Base-by-base conservation (phyloP, 2,888 invertebrate genomes). In the Ophioninae sp. region DNA sequence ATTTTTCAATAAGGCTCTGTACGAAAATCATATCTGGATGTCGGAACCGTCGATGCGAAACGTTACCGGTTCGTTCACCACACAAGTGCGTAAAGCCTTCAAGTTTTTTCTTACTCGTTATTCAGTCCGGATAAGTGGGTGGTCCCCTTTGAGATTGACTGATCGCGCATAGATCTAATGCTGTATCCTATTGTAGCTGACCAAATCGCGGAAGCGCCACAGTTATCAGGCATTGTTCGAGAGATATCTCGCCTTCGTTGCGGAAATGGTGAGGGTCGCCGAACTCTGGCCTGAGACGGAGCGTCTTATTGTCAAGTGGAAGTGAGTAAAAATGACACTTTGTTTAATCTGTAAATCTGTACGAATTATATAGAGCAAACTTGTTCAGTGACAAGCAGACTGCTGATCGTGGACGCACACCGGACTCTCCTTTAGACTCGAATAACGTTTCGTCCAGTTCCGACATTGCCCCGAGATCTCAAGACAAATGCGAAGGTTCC, bases 1-100 rank as follows among this genome's bases (percentile, higher is more conserved):
- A 87, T 93, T 95, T 87, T 94, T 96, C 85, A 95, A 95, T 92
- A 95, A 95, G 88, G 95, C 95, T 88, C 93, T 96, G 85, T 96
- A 95, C 92, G 95, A 96, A 83, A 94, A 90, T 84, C 92, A 91
- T 85, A 91, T 93, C 67, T 93, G 92, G 84, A 93, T 87, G 86
- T 87, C 94, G 62, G 95, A 95, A 90, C 94, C 94, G 65, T 91
- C 94, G 72, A 93, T 95, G 84, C 94, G 94, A 88, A 94, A 94
- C 86, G 79, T 82, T 10, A 84, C 84, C 21, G 82, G 79, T 56
- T 79, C 82, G 21, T 84, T 84, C 50, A 79, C 84, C 13, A 84
- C 79, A 78, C 94, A 94, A 91, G 93, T 95, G 87, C 92, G 82
- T 59, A 61, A 79, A 62, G 3, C 79, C 76, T 62, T 6, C n/a